These are phyloP conservation scores for Loris lydekkerianus DNA, from an alignment of 2,797 vertebrate species.

Conservation along the genomic window DNA sequence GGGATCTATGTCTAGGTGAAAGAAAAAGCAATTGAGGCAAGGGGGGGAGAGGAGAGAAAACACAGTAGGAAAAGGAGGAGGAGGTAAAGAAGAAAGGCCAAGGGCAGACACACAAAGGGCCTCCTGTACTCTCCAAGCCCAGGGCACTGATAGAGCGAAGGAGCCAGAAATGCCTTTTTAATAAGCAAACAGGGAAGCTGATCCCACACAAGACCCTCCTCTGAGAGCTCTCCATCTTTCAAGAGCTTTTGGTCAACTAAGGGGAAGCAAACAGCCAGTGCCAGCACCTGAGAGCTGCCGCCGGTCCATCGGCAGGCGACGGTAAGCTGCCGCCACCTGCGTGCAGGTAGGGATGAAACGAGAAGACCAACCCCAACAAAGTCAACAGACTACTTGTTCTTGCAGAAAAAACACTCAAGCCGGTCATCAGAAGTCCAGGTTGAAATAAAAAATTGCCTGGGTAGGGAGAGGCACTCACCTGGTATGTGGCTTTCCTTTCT, in stretches of 20 bases:
- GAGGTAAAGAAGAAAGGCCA: not conserved
- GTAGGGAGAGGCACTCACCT: too few relatives aligned
- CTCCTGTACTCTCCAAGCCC: not conserved
- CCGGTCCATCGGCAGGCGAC: fast-evolving
- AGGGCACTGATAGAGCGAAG: constrained; percentile 22
- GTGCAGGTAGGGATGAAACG: not conserved
- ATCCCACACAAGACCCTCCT: not conserved
- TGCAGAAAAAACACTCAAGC: not conserved
- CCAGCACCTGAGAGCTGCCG: fast-evolving
- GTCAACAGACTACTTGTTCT: not conserved
- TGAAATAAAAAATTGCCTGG: not conserved
- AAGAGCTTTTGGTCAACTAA: not conserved
- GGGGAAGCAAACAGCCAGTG: not conserved
- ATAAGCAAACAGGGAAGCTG: constrained; percentile 57
- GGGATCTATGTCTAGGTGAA: not conserved
- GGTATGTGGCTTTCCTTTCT: not conserved
- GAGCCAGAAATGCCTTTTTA: constrained; percentile 63
- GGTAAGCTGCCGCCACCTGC: fast-evolving
- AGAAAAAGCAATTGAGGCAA: not conserved
- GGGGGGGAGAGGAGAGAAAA: not conserved
- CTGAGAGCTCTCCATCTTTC: not conserved
- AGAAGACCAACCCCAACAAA: not conserved
- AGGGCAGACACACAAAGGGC: constrained; percentile 26
- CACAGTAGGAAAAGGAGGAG: not conserved
- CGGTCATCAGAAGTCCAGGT: not conserved